These are phyloP conservation scores for Phalacrocorax aristotelis DNA, from an alignment of 2,113 vertebrate species.

Conservation along the genomic window DNA sequence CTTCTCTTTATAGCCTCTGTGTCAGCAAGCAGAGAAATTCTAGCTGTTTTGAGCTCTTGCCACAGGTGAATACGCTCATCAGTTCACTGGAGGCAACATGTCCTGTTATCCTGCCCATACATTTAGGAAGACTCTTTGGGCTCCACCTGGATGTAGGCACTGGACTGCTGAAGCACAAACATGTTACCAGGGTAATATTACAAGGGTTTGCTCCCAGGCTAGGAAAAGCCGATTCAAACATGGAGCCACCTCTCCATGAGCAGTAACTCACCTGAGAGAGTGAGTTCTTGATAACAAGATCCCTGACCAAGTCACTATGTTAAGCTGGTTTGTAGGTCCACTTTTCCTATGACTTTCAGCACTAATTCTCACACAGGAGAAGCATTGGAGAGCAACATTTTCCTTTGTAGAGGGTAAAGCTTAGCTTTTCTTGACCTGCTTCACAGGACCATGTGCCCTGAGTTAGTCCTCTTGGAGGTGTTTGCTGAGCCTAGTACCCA, in stretches of 20 bases:
- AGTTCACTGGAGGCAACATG: neutral
- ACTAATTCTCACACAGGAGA: neutral
- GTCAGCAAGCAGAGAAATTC: neutral
- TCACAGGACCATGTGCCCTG: neutral
- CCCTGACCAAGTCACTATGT: neutral
- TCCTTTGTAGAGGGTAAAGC: neutral
- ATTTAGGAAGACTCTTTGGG: neutral
- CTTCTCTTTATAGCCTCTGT: neutral
- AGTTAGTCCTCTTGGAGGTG: neutral
- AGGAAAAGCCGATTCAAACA: neutral
- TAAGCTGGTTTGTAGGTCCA: neutral
- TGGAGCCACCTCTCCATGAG: neutral
- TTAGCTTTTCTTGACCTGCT: neutral
- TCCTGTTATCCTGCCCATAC: fast-evolving
- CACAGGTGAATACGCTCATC: fast-evolving
- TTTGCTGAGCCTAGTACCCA: neutral
- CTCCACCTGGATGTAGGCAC: neutral
- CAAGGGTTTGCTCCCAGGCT: neutral
- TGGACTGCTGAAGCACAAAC: neutral
- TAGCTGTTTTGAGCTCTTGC: neutral
- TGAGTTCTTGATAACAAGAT: neutral
- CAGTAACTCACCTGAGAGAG: neutral
- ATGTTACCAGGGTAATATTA: neutral
- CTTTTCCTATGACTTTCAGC: neutral
- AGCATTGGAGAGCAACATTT: neutral